Evolutionary conservation across 30 jellyfish, hydroid and myxozoan genomes (phyloP), one percentile per base, ranked within the genome.

Genomic region (Turritopsis rubra): DNA sequence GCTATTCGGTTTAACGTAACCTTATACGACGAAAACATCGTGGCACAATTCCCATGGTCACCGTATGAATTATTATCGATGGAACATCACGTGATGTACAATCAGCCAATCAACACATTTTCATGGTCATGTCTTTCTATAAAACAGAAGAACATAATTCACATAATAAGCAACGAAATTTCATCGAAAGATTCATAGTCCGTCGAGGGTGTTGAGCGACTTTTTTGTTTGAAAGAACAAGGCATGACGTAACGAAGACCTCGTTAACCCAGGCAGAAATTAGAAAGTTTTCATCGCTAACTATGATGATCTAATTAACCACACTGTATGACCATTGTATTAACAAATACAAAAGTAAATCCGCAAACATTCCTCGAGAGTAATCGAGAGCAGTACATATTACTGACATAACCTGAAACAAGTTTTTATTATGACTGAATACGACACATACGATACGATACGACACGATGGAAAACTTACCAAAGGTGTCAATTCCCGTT

Each of bases 401-500:
- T n/a, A n/a, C n/a, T n/a, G n/a, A n/a, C n/a, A n/a, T n/a, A n/a
- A n/a, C n/a, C n/a, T n/a, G n/a, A n/a, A n/a, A n/a, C n/a, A n/a
- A n/a, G n/a, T n/a, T n/a, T n/a, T n/a, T n/a, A n/a, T n/a, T n/a
- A n/a, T n/a, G n/a, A n/a, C n/a, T n/a, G n/a, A n/a, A n/a, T n/a
- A n/a, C n/a, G n/a, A n/a, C n/a, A n/a, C n/a, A n/a, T n/a, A n/a
- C n/a, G n/a, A n/a, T n/a, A n/a, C n/a, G n/a, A n/a, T n/a, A n/a
- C n/a, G n/a, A n/a, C n/a, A n/a, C n/a, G n/a, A n/a, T n/a, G n/a
- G n/a, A n/a, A n/a, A 19, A n/a, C 97, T 79, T 88, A 92, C 98
- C 95, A 92, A 81, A 8, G 98, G 98, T 53, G 79, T 92, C 53
- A 92, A 81, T 65, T 92, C 98, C 23, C 95, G 89, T 29, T 85